Evolutionary conservation across 2,888 invertebrate genomes (phyloP), one percentile per base, ranked within the genome.

Genomic region (Scaptomyza caliginosa): DNA sequence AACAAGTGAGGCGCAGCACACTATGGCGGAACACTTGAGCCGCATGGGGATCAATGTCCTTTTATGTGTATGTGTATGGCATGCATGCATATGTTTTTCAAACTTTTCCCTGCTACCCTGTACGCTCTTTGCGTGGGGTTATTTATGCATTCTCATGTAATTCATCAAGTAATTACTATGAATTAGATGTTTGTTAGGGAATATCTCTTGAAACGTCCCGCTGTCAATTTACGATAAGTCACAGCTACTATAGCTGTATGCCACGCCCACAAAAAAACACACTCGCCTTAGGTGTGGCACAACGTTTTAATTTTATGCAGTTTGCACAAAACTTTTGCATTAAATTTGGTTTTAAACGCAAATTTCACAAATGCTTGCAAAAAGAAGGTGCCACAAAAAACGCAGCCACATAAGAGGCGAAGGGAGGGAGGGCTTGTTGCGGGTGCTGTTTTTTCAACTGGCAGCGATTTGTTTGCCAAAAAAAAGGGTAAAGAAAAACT

Each of bases 311-410:
- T 60, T 58, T 60, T 28, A 32, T 55, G 56, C 34, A 60, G 52
- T 16, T 36, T 64, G 64, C 55, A 64, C 32, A 38, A 57, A 59
- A 52, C 32, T 63, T 56, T 59, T 50, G 19, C 59, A 71, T 70
- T 66, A 49, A 60, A 66, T 52, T 60, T 56, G 43, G 24, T 45
- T 43, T 54, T 56, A 60, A 56, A 71, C 26, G 60, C 72, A 71
- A 55, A 70, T 57, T 55, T 55, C 52, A 60, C 21, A 11, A 8
- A 11, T 43, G 58, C 36, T 32, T 32, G 63, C n/a, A n/a, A 42
- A 32, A 38, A 26, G 48, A 49, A 60, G 48, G 42, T 69, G 74
- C 39, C 46, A 57, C 21, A 39, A 69, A 36, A 45, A 51, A 21
- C 11, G 45, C 5, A 11, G 8, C 7, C 23, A 32, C 7, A 5